Conservation (phyloP, 2,797 vertebrate genomes). For the Eulemur rubriventer region DNA sequence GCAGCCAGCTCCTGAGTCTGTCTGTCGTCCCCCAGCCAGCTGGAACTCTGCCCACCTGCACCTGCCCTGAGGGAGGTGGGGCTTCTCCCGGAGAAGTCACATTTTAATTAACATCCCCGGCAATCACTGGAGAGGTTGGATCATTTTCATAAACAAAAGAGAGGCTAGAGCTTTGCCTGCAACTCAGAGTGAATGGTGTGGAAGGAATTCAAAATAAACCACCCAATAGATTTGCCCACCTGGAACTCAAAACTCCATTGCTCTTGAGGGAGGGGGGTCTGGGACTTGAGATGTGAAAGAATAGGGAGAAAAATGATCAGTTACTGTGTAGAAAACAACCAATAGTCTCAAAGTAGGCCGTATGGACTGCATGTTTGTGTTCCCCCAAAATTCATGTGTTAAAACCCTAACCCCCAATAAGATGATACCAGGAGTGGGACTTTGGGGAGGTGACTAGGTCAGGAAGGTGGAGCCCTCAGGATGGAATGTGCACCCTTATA, state of each 20-base stretch:
- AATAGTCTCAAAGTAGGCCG: neutral
- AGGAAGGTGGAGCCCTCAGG: neutral
- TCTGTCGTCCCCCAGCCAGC: constrained; percentile 45
- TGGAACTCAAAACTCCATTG: neutral
- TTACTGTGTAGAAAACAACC: neutral
- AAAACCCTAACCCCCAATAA: neutral
- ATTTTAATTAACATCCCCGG: constrained; percentile 75
- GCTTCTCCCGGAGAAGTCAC: constrained; percentile 54
- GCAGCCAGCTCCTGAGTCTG: constrained; percentile 9
- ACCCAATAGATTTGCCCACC: neutral
- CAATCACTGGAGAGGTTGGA: neutral
- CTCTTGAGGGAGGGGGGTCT: neutral
- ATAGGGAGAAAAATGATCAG: neutral
- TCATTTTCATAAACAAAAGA: constrained; percentile 69
- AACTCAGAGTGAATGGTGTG: neutral
- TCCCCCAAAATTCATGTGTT: neutral
- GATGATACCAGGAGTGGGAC: too few relatives aligned
- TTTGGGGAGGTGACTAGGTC: neutral
- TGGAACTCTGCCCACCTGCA: constrained; percentile 60
- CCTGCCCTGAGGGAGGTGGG: constrained; percentile 25
- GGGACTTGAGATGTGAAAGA: neutral
- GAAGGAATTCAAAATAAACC: constrained; percentile 15
- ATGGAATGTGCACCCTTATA: neutral
- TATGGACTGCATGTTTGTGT: neutral
- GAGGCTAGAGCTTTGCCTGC: constrained; percentile 54